These are phyloP conservation scores for Oncorhynchus mykiss DNA, from an alignment of 2,113 vertebrate species.

Conservation along the genomic window DNA sequence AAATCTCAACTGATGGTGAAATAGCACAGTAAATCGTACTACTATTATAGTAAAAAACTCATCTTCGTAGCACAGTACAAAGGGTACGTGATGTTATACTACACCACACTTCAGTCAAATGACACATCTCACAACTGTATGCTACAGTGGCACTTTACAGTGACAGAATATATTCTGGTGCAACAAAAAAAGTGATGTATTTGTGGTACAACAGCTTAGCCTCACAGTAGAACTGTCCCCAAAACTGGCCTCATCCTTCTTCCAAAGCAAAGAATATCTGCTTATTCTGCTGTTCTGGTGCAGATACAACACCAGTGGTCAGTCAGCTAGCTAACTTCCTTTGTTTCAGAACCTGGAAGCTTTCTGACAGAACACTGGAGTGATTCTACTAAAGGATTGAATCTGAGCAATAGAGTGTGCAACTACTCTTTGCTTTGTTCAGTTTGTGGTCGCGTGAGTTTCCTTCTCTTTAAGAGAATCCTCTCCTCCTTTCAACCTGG, in stretches of 20 bases:
- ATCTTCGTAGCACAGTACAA: constrained; percentile 21
- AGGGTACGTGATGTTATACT: constrained; percentile 25
- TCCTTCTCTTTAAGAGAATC: constrained; percentile 10
- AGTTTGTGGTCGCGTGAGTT: background rate
- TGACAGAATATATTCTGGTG: constrained; percentile 32
- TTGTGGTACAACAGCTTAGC: constrained; percentile 22
- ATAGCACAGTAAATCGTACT: constrained; percentile 22
- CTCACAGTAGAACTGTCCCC: constrained; percentile 9
- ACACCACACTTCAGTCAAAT: constrained; percentile 4
- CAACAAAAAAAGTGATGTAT: constrained; percentile 14
- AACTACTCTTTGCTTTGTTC: constrained; percentile 23
- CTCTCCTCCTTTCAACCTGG: constrained; percentile 33
- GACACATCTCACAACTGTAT: constrained; percentile 20
- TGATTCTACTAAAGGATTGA: background rate
- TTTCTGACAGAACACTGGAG: background rate
- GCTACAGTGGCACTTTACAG: background rate
- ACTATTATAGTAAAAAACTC: constrained; percentile 18
- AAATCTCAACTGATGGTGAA: background rate
- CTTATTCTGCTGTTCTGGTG: constrained; percentile 4
- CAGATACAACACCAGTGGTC: constrained; percentile 12
- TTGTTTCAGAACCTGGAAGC: background rate
- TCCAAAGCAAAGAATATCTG: constrained; percentile 3
- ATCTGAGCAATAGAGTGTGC: constrained; percentile 22
- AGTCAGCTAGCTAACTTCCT: background rate
- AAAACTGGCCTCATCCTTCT: constrained; percentile 6